Conservation (phyloP, 2,113 vertebrate genomes). For the Dicaeum eximium region DNA sequence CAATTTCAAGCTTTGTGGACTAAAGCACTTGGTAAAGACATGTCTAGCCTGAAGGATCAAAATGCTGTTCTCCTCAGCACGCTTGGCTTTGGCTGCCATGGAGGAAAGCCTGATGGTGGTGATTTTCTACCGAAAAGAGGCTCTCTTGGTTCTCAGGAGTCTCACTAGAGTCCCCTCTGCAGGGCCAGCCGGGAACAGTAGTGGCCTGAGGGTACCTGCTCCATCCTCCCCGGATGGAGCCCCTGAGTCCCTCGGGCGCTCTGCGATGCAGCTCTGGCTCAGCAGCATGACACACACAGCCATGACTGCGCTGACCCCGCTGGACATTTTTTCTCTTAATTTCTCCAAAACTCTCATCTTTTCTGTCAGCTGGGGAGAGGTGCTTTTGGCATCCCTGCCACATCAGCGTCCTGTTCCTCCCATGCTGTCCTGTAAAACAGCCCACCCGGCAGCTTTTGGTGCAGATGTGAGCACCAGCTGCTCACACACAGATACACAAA, state of each 20-base stretch:
- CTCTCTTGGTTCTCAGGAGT: background rate
- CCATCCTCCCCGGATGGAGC: background rate
- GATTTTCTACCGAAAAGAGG: background rate
- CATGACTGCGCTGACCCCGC: background rate
- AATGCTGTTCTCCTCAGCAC: background rate
- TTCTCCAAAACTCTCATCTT: background rate
- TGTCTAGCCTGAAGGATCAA: background rate
- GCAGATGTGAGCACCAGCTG: background rate
- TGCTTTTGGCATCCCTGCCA: background rate
- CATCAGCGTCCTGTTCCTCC: rapidly evolving
- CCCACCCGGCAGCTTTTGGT: background rate
- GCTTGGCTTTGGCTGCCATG: background rate
- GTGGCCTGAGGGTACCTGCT: background rate
- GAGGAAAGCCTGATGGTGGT: background rate
- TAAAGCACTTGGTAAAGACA: background rate
- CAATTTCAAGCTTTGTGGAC: background rate
- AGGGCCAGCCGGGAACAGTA: background rate
- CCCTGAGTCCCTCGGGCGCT: background rate
- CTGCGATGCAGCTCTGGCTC: background rate
- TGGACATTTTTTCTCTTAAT: background rate
- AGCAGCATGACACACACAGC: rapidly evolving
- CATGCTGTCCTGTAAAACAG: background rate
- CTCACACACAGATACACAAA: background rate
- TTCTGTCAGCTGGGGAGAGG: background rate
- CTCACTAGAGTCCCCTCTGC: background rate